These are phyloP conservation scores for Anser cygnoides DNA, from an alignment of 2,113 vertebrate species.

Conservation along the genomic window DNA sequence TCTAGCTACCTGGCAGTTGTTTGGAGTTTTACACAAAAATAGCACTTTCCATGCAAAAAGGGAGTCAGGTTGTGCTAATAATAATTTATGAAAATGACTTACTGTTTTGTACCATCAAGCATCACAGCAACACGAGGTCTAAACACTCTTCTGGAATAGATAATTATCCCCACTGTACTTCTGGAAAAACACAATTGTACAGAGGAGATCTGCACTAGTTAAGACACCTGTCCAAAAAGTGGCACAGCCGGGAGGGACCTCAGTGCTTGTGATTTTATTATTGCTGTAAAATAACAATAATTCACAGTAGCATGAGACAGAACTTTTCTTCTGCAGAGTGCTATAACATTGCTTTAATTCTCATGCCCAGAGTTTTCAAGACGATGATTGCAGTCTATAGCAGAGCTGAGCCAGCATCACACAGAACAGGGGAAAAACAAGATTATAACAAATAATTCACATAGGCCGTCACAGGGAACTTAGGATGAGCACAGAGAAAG, in stretches of 20 bases:
- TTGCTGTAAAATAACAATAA: background rate
- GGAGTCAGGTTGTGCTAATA: background rate
- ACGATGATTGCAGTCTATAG: background rate
- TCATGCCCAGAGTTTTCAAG: background rate
- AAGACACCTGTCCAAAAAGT: background rate
- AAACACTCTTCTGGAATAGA: background rate
- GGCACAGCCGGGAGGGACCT: background rate
- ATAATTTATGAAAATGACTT: background rate
- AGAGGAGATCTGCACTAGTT: background rate
- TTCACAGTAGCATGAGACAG: background rate
- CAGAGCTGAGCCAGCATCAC: constrained; percentile 1
- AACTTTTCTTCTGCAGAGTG: background rate
- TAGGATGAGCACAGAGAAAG: background rate
- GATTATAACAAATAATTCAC: background rate
- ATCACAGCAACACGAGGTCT: background rate
- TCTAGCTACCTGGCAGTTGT: background rate
- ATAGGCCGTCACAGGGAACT: background rate
- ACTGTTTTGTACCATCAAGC: background rate
- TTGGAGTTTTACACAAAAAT: background rate
- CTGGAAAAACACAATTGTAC: background rate
- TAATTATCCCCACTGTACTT: background rate
- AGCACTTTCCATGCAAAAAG: background rate
- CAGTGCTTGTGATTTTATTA: background rate
- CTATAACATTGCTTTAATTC: background rate
- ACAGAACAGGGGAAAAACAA: background rate